These are phyloP conservation scores for Papilio polyxenes DNA, from an alignment of 1,140 invertebrate species.

Conservation along the genomic window DNA sequence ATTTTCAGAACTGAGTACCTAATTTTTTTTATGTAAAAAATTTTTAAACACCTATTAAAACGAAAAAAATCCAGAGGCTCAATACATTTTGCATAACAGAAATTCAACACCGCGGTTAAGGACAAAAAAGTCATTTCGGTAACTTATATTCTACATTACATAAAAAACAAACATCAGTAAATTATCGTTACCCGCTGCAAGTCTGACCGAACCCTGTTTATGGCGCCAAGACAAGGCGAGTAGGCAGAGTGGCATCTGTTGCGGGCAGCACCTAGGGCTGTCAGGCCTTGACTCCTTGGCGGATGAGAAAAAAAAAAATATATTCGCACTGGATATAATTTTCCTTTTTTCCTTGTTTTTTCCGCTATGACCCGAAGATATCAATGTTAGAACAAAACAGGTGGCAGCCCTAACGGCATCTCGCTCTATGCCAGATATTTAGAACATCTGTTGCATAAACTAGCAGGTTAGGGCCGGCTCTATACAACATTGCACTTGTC, in stretches of 20 bases:
- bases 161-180: background rate
- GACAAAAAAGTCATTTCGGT: background rate
- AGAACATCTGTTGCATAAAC: constrained; percentile 19
- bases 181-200: constrained; percentile 29
- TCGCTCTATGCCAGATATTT: constrained; percentile 11
- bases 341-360: too few species aligned
- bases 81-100: too few species aligned
- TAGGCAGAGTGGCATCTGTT: constrained; percentile 59
- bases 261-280: constrained; percentile 31
- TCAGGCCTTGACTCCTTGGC: background rate
- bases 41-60: too few species aligned
- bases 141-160: background rate
- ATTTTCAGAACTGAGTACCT: too few species aligned
- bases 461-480: background rate
- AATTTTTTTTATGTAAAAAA: too few species aligned
- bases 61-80: too few species aligned
- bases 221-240: constrained; percentile 42
- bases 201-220: constrained; percentile 29
- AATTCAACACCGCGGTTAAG: too few species aligned
- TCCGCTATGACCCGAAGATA: background rate
- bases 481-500: background rate
- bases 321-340: too few species aligned
- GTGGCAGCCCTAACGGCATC: background rate
- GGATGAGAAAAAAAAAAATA: too few species aligned
- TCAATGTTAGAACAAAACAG: background rate